Conservation (phyloP, 2,888 invertebrate genomes). For the Acanthosepion pharaonis region DNA sequence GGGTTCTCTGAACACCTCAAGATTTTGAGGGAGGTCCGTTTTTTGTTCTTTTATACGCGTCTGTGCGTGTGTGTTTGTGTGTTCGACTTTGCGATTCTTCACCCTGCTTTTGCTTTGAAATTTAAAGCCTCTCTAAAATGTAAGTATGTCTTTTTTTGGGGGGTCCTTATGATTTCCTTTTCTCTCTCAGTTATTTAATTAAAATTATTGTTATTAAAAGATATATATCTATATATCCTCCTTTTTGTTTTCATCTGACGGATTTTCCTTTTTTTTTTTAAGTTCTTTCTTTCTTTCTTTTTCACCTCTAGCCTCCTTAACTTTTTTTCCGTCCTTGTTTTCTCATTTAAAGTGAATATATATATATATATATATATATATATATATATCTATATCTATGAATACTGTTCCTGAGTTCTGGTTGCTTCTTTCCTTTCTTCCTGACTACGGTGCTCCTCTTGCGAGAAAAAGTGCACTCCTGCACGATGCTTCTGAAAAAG, state of each 20-base stretch:
- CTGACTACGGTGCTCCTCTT: neutral
- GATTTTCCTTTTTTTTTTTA: neutral
- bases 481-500: slow-evolving; percentile 4
- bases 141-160: neutral
- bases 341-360: too few relatives aligned
- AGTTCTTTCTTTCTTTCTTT: neutral
- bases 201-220: too few relatives aligned
- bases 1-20: neutral
- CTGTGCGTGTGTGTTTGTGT: neutral
- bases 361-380: too few relatives aligned
- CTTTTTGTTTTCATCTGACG: too few relatives aligned
- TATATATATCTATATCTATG: too few relatives aligned
- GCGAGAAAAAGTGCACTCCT: neutral
- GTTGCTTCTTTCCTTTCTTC: too few relatives aligned
- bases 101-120: neutral
- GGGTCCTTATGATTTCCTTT: neutral
- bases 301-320: neutral
- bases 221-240: too few relatives aligned
- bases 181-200: neutral
- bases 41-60: neutral
- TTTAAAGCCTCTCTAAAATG: neutral
- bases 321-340: too few relatives aligned
- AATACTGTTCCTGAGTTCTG: too few relatives aligned
- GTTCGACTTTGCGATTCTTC: neutral
- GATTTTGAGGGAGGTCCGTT: neutral